Percentiles rank a stretch among this genome's conserved stretches.
phyloP scores from a whole-genome alignment of 2,888 invertebrate genomes.

The Reticulitermes lucifugus region DNA sequence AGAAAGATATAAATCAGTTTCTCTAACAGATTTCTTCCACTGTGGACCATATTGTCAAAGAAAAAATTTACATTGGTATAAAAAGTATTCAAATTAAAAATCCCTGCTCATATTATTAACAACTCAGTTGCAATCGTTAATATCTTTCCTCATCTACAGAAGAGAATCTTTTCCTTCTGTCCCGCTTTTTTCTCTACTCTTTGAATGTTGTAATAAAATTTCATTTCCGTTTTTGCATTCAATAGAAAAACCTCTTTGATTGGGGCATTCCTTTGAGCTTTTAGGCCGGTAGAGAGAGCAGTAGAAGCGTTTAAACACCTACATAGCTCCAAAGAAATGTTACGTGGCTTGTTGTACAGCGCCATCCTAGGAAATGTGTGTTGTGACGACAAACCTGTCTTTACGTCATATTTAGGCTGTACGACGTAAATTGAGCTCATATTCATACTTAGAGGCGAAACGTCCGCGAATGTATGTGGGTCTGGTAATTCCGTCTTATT shows the following conservation, averaged over 20 bases:
- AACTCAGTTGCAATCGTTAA: background rate
- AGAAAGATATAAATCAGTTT: background rate
- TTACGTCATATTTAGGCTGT: too few species aligned
- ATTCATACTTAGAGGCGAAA: too few species aligned
- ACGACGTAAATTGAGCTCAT: too few species aligned
- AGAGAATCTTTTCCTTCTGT: conserved; percentile 13
- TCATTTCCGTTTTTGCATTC: background rate
- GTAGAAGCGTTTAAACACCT: background rate
- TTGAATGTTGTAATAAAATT: background rate
- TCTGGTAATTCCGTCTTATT: too few species aligned
- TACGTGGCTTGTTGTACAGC: background rate
- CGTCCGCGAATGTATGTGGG: too few species aligned
- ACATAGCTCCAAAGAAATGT: background rate
- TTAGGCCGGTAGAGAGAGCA: background rate
- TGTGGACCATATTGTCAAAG: background rate
- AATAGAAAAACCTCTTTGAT: background rate
- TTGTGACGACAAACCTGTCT: too few species aligned
- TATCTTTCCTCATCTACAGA: background rate
- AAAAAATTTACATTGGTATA: background rate
- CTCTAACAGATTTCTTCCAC: background rate
- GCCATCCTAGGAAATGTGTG: background rate
- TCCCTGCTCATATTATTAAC: background rate
- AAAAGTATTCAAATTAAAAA: conserved; percentile 14
- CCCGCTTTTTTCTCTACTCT: background rate
- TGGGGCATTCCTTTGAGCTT: background rate